These are phyloP conservation scores for Tyto alba DNA, from an alignment of 2,113 vertebrate genomes.

Conservation along the genomic window DNA sequence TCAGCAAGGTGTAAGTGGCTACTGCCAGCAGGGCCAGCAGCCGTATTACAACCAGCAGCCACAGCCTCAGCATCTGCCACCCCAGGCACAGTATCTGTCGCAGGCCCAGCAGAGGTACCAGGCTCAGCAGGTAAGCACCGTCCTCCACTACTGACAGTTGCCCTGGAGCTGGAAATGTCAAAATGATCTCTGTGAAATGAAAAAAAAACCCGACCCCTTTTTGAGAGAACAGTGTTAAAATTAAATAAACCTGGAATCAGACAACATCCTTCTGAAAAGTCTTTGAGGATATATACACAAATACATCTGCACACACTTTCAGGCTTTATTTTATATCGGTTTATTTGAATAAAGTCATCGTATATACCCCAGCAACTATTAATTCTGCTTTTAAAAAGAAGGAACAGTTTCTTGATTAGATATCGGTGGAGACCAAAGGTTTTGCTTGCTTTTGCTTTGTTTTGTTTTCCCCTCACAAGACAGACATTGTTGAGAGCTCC, in stretches of 20 bases:
- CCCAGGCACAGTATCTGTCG: constrained; percentile 79
- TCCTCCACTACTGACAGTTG: fast-evolving
- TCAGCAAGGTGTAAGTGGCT: constrained; percentile 86
- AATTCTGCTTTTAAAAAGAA: neutral
- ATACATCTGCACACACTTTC: neutral
- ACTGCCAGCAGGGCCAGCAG: constrained; percentile 90
- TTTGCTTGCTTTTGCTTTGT: neutral
- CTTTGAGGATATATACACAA: neutral
- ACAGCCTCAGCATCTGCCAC: constrained; percentile 80
- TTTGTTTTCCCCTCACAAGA: neutral
- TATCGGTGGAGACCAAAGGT: neutral
- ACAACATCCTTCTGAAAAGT: neutral
- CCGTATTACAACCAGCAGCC: constrained; percentile 93
- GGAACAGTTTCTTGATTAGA: neutral
- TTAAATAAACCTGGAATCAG: neutral
- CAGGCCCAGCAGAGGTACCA: constrained; percentile 87
- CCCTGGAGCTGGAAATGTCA: neutral
- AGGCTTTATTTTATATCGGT: neutral
- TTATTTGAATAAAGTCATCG: neutral
- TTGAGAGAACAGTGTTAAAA: neutral
- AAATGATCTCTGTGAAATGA: neutral
- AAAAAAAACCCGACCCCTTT: neutral
- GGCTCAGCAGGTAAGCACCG: constrained; percentile 84
- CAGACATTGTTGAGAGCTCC: neutral
- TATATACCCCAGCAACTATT: neutral